Percentiles rank a stretch among this genome's conserved stretches.
Evolutionary conservation across 2,113 vertebrate genomes (phyloP).

Genomic region (Brachionichthys hirsutus): DNA sequence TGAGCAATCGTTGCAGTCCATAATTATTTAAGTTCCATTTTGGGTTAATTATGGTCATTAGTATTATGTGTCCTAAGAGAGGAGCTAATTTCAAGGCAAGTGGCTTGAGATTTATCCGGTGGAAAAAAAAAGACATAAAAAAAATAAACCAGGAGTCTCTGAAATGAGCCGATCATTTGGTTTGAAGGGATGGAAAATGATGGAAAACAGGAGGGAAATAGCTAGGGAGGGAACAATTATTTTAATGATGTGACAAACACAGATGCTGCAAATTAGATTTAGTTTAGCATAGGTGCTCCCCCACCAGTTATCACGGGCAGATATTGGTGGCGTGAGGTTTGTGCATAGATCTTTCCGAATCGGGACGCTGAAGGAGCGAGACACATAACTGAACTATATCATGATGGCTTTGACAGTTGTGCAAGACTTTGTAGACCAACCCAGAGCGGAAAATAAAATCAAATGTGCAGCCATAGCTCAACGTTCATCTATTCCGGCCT

Average conservation of each 20-base stretch:
- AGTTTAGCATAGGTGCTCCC: conserved; percentile 85
- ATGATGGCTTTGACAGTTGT: background rate
- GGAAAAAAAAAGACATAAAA: conserved; percentile 48
- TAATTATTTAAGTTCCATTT: conserved; percentile 98
- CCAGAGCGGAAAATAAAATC: background rate
- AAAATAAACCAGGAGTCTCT: conserved; percentile 84
- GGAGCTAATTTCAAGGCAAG: conserved; percentile 86
- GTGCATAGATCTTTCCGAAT: background rate
- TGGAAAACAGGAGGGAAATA: conserved; percentile 94
- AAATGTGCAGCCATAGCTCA: background rate
- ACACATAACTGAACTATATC: no score
- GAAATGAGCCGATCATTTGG: conserved; percentile 95
- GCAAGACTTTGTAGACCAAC: background rate
- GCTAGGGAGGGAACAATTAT: conserved; percentile 99
- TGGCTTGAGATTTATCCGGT: conserved; percentile 63
- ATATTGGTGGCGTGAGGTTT: conserved; percentile 10
- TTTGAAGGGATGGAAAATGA: conserved; percentile 85
- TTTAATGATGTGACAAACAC: conserved; percentile 97
- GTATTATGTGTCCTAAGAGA: conserved; percentile 90
- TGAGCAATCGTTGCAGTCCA: conserved; percentile 76
- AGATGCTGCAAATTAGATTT: conserved; percentile 94
- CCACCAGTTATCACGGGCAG: conserved; percentile 74
- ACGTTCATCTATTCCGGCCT: background rate
- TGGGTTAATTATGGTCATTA: conserved; percentile 99
- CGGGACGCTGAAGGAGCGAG: no score